These are phyloP conservation scores for Onychostruthus taczanowskii DNA, from an alignment of 2,113 vertebrate species.

Conservation along the genomic window DNA sequence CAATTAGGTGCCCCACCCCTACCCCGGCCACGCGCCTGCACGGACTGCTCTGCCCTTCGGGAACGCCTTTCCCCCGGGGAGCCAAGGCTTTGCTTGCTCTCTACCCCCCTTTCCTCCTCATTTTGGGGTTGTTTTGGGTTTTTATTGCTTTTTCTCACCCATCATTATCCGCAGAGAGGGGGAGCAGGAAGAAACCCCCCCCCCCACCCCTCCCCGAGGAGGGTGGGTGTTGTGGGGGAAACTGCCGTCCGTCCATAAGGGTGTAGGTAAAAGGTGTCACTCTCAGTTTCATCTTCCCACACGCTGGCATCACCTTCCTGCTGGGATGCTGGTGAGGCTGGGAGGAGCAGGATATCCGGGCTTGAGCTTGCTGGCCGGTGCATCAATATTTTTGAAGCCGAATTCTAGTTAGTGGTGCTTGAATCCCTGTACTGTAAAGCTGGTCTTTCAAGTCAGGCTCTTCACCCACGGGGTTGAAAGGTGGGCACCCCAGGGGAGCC, in stretches of 20 bases:
- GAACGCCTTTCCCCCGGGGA: not conserved
- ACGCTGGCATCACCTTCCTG: rapidly evolving
- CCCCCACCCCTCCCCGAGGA: not conserved
- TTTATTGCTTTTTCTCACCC: not conserved
- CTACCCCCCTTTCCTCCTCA: not conserved
- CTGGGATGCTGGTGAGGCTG: not conserved
- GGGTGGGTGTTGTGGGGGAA: not conserved
- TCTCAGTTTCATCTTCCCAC: not conserved
- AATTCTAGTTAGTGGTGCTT: slow-evolving; percentile 48
- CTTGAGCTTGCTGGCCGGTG: not conserved
- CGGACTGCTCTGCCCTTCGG: slow-evolving; percentile 9
- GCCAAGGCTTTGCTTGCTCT: slow-evolving; percentile 10
- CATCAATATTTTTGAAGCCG: not conserved
- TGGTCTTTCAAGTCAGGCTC: slow-evolving; percentile 42
- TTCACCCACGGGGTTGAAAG: not conserved
- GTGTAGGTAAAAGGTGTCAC: not conserved
- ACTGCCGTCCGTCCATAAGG: not conserved
- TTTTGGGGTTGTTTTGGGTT: slow-evolving; percentile 17
- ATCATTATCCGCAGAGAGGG: not conserved
- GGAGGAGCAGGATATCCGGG: not conserved
- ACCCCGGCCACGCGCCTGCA: not conserved
- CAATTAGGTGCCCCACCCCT: slow-evolving; percentile 53
- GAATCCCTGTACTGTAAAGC: slow-evolving; percentile 65
- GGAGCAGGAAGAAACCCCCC: not conserved
- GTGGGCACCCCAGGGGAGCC: not conserved